phyloP scores from a whole-genome alignment of 2,888 invertebrate species.

The Stegana nigrithorax region DNA sequence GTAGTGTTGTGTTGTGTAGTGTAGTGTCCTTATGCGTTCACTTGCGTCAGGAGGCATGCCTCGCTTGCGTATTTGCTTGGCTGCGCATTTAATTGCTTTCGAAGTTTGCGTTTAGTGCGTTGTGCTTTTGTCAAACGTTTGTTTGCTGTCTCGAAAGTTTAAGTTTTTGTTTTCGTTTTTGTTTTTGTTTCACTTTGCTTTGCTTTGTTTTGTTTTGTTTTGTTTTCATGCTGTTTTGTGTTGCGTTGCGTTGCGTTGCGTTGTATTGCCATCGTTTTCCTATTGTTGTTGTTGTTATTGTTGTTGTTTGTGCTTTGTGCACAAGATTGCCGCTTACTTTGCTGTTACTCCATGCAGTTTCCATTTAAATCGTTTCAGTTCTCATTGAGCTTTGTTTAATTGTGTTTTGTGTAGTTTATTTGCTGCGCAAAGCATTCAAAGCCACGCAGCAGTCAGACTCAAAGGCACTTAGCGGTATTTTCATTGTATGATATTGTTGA shows the following conservation, averaged over 20 bases:
- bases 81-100: slow-evolving; percentile 56
- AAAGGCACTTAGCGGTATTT: no score
- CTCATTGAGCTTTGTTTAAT: background rate
- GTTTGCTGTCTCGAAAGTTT: background rate
- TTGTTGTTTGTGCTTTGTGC: slow-evolving; percentile 8
- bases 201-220: no score
- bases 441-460: no score
- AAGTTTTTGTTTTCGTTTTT: slow-evolving; percentile 3
- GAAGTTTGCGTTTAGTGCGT: background rate
- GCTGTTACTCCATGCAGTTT: no score
- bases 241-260: no score
- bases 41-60: slow-evolving; percentile 41
- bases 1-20: background rate
- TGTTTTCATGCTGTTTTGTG: no score
- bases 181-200: background rate
- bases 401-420: background rate
- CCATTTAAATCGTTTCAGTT: no score
- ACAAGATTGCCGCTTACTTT: no score
- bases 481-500: no score
- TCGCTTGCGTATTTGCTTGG: slow-evolving; percentile 48
- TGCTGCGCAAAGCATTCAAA: background rate
- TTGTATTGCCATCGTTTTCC: no score
- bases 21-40: background rate
- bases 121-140: background rate
- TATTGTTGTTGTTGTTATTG: no score